These are phyloP conservation scores for Clytia hemisphaerica DNA, from an alignment of 30 jellyfish, hydroid and myxozoan species.

Conservation along the genomic window DNA sequence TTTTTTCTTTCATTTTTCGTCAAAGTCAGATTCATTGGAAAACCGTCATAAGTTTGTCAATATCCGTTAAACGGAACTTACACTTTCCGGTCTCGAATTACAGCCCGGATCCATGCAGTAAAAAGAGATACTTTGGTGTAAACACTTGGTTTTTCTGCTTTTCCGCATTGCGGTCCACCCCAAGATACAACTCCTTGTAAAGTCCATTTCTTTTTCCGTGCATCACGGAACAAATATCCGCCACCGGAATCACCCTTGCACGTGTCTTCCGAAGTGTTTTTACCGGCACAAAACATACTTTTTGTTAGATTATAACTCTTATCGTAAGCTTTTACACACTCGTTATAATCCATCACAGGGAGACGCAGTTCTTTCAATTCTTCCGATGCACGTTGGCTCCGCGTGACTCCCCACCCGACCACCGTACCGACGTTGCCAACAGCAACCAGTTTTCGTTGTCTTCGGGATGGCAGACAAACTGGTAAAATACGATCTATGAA, in stretches of 20 bases:
- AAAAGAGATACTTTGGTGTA: constrained; percentile 70
- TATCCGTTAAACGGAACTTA: too few species aligned
- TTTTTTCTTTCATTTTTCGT: too few species aligned
- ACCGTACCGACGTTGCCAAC: constrained; percentile 69
- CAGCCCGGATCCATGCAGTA: constrained; percentile 71
- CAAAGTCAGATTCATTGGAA: too few species aligned
- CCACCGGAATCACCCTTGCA: constrained; percentile 99
- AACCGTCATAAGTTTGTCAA: too few species aligned
- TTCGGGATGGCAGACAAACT: constrained; percentile 76
- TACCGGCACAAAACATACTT: constrained; percentile 98
- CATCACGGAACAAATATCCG: constrained; percentile 71
- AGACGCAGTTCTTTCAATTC: constrained; percentile 57
- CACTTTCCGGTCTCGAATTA: constrained; percentile 46
- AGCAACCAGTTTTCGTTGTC: constrained; percentile 15
- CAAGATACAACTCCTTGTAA: constrained; percentile 93
- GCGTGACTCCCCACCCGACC: constrained; percentile 94
- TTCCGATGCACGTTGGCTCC: constrained; percentile 41
- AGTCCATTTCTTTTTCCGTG: constrained; percentile 55
- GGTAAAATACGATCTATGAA: constrained; percentile 51
- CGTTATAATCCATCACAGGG: constrained; percentile 62
- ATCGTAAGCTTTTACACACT: constrained; percentile 58
- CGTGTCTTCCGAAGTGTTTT: constrained; percentile 57
- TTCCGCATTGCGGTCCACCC: constrained; percentile 92
- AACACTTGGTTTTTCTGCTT: constrained; percentile 85
- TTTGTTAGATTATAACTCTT: constrained; percentile 54